Evolutionary conservation across 2,888 invertebrate genomes (phyloP).

Genomic region (Petrolisthes cinctipes): DNA sequence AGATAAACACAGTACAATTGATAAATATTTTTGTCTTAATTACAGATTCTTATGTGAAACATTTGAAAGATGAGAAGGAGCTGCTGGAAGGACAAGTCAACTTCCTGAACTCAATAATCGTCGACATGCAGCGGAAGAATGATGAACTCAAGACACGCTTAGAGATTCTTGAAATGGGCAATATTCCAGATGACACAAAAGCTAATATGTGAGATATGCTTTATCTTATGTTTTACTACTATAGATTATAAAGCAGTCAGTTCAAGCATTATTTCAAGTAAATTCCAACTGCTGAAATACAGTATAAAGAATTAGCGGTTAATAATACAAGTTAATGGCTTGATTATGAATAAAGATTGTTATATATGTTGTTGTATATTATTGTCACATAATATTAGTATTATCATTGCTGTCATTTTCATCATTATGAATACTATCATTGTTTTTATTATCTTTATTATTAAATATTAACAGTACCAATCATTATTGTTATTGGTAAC

Average conservation of each 20-base stretch:
- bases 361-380: too few relatives aligned
- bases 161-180: constrained; percentile 52
- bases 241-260: too few relatives aligned
- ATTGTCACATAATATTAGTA: too few relatives aligned
- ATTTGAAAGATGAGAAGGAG: constrained; percentile 58
- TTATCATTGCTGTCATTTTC: too few relatives aligned
- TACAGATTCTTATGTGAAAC: constrained; percentile 54
- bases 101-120: constrained; percentile 96
- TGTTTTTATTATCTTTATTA: too few relatives aligned
- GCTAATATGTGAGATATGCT: constrained; percentile 48
- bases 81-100: constrained; percentile 72
- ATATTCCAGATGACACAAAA: constrained; percentile 56
- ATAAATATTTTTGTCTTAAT: background rate
- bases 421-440: background rate
- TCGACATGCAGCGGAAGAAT: constrained; percentile 94
- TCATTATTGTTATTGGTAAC: background rate
- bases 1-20: background rate
- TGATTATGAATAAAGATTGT: too few relatives aligned
- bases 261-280: too few relatives aligned
- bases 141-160: constrained; percentile 73
- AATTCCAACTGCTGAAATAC: too few relatives aligned
- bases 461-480: too few relatives aligned
- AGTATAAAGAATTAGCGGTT: too few relatives aligned
- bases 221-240: background rate
- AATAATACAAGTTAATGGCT: too few relatives aligned